These are phyloP conservation scores for Rotaria macrura DNA, from an alignment of 2,888 invertebrate genomes.

Conservation along the genomic window DNA sequence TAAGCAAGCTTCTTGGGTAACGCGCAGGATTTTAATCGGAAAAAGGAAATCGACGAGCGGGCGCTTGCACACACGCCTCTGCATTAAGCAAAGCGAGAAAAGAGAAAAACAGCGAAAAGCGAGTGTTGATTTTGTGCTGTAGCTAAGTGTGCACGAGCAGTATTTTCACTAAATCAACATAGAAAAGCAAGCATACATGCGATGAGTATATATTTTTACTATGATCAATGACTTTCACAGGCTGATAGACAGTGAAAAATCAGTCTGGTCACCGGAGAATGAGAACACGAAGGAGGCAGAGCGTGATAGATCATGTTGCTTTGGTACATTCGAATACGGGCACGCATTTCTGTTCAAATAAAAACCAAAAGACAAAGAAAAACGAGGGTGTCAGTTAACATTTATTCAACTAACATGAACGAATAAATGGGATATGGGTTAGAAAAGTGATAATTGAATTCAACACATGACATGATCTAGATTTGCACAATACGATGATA, in stretches of 20 bases:
- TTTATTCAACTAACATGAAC: neutral
- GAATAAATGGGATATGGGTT: neutral
- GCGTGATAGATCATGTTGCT: neutral
- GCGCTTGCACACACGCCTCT: neutral
- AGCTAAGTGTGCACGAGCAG: neutral
- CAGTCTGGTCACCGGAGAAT: neutral
- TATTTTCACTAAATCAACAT: neutral
- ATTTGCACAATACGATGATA: neutral
- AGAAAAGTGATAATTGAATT: neutral
- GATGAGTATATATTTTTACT: neutral
- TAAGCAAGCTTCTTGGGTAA: neutral
- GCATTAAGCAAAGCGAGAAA: neutral
- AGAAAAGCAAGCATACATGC: neutral
- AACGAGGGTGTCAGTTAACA: neutral
- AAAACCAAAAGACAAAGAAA: neutral
- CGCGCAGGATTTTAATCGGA: neutral
- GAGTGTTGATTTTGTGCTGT: neutral
- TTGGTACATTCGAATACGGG: neutral
- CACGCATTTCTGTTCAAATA: neutral
- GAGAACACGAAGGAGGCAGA: neutral
- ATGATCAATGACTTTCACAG: neutral
- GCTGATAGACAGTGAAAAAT: neutral
- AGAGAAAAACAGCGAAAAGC: neutral
- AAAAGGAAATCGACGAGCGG: slow-evolving; percentile 8
- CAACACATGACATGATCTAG: neutral